phyloP scores from a whole-genome alignment of 2,113 vertebrate genomes.

The Nerophis ophidion region DNA sequence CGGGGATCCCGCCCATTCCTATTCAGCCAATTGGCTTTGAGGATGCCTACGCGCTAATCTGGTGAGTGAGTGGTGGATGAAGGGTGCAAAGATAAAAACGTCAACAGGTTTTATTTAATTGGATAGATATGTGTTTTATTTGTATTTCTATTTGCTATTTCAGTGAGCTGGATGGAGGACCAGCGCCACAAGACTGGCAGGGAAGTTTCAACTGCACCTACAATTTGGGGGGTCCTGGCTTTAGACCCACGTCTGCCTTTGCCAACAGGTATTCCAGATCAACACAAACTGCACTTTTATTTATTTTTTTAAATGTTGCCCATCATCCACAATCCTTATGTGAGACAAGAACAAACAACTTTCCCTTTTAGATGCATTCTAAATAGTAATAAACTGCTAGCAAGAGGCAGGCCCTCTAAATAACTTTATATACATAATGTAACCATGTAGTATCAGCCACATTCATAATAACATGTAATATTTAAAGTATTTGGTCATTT shows the following conservation, averaged over 20 bases:
- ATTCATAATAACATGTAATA: no score
- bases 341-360: no score
- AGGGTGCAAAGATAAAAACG: no score
- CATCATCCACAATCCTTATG: no score
- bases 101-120: not conserved
- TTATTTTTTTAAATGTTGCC: no score
- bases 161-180: slow-evolving; percentile 69
- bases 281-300: not conserved
- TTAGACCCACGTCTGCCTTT: slow-evolving; percentile 51
- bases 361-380: no score
- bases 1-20: slow-evolving; percentile 78
- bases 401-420: no score
- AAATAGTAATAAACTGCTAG: no score
- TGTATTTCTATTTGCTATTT: not conserved
- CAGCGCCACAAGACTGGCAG: slow-evolving; percentile 64
- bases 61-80: slow-evolving; percentile 62
- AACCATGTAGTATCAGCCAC: no score
- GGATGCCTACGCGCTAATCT: slow-evolving; percentile 78
- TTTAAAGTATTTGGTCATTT: no score
- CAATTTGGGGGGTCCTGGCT: slow-evolving; percentile 78
- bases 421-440: no score
- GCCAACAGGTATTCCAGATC: slow-evolving; percentile 47
- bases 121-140: not conserved
- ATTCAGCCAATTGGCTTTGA: slow-evolving; percentile 85
- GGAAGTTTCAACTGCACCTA: slow-evolving; percentile 79